Conservation (phyloP, 2,113 vertebrate genomes). For the Varanus salvator region DNA sequence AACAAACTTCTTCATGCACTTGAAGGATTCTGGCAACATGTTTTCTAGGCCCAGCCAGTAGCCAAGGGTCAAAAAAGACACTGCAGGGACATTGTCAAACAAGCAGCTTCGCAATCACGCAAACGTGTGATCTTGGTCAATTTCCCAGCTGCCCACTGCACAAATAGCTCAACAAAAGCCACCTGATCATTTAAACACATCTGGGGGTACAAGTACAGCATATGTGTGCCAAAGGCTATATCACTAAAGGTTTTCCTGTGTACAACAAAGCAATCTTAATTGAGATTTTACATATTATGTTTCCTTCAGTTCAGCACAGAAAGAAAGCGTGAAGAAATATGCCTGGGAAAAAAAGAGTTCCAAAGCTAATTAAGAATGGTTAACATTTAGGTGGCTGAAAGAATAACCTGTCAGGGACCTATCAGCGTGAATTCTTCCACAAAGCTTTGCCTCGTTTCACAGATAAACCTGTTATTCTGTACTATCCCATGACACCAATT, state of each 20-base stretch:
- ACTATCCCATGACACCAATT: constrained; percentile 42
- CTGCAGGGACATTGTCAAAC: no score
- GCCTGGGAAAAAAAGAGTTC: constrained; percentile 24
- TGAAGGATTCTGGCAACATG: background rate
- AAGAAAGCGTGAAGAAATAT: constrained; percentile 47
- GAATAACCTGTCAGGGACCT: constrained; percentile 52
- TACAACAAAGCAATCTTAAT: constrained; percentile 58
- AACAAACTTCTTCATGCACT: no score
- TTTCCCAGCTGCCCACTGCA: background rate
- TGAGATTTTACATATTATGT: constrained; percentile 64
- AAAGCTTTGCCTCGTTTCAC: constrained; percentile 59
- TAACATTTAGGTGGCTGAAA: constrained; percentile 54
- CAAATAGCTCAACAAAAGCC: background rate
- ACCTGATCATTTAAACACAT: background rate
- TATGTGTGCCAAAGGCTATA: background rate
- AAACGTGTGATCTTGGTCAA: background rate
- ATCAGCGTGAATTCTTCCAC: constrained; percentile 59
- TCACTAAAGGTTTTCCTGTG: constrained; percentile 29
- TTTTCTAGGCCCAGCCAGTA: background rate
- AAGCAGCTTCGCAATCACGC: background rate
- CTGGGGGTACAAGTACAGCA: background rate
- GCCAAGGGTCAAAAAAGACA: background rate
- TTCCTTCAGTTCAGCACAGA: constrained; percentile 55
- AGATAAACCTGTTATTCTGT: constrained; percentile 62
- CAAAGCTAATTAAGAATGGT: constrained; percentile 65